These are phyloP conservation scores for Drosophila anceps DNA, from an alignment of 2,888 invertebrate species.

Conservation along the genomic window DNA sequence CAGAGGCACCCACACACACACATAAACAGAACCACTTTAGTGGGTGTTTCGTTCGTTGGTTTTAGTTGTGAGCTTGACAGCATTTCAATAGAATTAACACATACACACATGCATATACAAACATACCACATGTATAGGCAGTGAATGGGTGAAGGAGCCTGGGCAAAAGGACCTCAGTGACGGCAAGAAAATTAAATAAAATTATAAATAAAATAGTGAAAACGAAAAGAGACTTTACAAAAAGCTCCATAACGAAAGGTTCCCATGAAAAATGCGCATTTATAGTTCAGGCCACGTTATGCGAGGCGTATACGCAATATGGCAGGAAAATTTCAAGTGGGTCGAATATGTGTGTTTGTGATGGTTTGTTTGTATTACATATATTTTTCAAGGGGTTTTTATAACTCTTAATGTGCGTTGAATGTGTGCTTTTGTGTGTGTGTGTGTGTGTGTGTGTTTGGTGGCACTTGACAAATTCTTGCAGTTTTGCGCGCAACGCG, in stretches of 20 bases:
- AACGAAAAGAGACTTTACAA: conserved; percentile 45
- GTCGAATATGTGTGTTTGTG: conserved; percentile 20
- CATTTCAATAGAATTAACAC: conserved; percentile 82
- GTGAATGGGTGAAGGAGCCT: conserved; percentile 31
- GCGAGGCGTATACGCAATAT: conserved; percentile 57
- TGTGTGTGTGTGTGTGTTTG: conserved; percentile 28
- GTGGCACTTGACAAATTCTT: conserved; percentile 76
- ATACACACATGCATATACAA: conserved; percentile 38
- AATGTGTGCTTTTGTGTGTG: background rate
- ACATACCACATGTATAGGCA: conserved; percentile 30
- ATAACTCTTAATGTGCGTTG: conserved; percentile 28
- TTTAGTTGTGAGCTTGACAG: conserved; percentile 78
- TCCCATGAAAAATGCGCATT: conserved; percentile 73
- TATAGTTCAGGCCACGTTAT: conserved; percentile 61
- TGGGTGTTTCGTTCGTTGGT: conserved; percentile 77
- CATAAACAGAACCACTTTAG: conserved; percentile 48
- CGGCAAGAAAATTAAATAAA: conserved; percentile 77
- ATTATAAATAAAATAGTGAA: conserved; percentile 65
- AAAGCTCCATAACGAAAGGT: conserved; percentile 56
- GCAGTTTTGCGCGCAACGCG: conserved; percentile 71
- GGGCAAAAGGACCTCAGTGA: conserved; percentile 33
- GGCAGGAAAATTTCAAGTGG: conserved; percentile 43
- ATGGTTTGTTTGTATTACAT: conserved; percentile 41
- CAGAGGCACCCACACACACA: conserved; percentile 18
- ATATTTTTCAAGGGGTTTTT: conserved; percentile 51